These are phyloP conservation scores for Andrena chrysosceles DNA, from an alignment of 2,888 invertebrate species.

Conservation along the genomic window DNA sequence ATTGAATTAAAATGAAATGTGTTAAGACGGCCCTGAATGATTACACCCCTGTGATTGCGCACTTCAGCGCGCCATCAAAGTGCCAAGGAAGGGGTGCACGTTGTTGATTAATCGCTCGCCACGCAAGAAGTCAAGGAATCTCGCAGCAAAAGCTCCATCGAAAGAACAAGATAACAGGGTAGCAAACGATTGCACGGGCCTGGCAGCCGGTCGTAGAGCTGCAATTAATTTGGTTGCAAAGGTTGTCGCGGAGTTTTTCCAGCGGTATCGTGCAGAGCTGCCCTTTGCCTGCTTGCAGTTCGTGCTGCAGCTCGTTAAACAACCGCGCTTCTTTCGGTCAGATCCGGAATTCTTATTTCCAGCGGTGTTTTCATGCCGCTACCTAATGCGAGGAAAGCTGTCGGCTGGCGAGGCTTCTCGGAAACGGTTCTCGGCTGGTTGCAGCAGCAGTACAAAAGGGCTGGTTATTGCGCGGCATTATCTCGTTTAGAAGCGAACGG, in stretches of 20 bases:
- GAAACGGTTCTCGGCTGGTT: constrained; percentile 6
- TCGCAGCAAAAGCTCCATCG: too few species aligned
- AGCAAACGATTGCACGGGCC: too few species aligned
- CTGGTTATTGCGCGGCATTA: not conserved
- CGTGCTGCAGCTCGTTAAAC: not conserved
- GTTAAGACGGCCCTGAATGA: too few species aligned
- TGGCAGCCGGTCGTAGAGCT: too few species aligned
- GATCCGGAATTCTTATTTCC: constrained; percentile 16
- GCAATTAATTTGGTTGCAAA: too few species aligned
- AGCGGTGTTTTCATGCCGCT: not conserved
- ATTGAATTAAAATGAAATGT: too few species aligned
- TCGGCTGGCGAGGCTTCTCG: constrained; percentile 10
- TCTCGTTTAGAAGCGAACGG: not conserved
- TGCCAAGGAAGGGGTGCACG: too few species aligned
- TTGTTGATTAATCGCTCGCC: too few species aligned
- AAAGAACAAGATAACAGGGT: too few species aligned
- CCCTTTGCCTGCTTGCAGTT: not conserved
- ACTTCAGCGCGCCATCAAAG: too few species aligned
- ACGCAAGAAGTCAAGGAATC: too few species aligned
- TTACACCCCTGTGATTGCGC: too few species aligned
- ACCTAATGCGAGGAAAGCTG: constrained; percentile 33
- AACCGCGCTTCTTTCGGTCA: constrained; percentile 7
- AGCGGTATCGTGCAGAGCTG: not conserved
- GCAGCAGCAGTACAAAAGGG: not conserved
- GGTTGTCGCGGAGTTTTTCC: not conserved